These are phyloP conservation scores for Orthosia gracilis DNA, from an alignment of 2,888 invertebrate genomes.

Conservation along the genomic window DNA sequence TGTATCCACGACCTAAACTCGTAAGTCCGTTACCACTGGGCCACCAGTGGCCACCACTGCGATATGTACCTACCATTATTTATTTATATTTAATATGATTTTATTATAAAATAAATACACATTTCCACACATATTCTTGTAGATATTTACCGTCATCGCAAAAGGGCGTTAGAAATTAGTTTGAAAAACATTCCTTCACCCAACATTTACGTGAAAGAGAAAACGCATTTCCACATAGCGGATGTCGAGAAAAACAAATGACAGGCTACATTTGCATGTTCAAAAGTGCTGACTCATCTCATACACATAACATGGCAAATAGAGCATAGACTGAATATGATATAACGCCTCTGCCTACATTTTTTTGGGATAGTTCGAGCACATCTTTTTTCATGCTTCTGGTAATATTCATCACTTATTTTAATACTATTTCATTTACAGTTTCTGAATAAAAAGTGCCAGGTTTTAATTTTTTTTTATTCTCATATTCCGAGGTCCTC, in stretches of 20 bases:
- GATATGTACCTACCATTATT: too few relatives aligned
- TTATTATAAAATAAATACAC: neutral
- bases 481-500: too few relatives aligned
- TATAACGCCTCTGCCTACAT: neutral
- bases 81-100: too few relatives aligned
- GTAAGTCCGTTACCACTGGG: too few relatives aligned
- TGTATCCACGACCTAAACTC: too few relatives aligned
- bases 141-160: neutral
- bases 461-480: too few relatives aligned
- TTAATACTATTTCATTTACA: too few relatives aligned
- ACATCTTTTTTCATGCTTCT: neutral
- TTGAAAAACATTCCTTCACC: constrained; percentile 16
- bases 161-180: neutral
- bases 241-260: constrained; percentile 50
- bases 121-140: neutral
- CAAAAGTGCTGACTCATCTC: constrained; percentile 19
- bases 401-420: too few relatives aligned
- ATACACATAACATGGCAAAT: neutral
- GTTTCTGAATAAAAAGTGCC: too few relatives aligned
- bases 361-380: neutral
- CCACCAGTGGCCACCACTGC: too few relatives aligned
- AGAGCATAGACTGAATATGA: neutral
- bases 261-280: constrained; percentile 26
- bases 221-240: constrained; percentile 45
- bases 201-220: constrained; percentile 17